phyloP scores from a whole-genome alignment of 2,888 invertebrate genomes.

The Stenotaenia linearis region DNA sequence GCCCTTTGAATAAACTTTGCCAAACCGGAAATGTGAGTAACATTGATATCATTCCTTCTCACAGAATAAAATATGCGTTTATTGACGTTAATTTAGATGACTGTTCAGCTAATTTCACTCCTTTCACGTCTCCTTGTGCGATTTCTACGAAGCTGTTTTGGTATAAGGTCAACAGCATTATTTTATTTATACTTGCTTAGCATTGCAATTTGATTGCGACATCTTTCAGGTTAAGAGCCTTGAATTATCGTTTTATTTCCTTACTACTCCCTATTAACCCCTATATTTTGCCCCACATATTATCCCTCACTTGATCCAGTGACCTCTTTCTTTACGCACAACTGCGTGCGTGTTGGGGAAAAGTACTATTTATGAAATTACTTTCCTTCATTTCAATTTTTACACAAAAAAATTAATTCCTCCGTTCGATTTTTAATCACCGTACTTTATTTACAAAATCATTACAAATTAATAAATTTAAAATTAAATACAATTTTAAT shows the following conservation, averaged over 20 bases:
- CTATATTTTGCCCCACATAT: neutral
- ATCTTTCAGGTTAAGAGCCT: neutral
- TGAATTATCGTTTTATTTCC: neutral
- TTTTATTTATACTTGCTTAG: neutral
- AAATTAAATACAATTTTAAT: no score
- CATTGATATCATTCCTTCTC: no score
- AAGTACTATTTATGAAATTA: neutral
- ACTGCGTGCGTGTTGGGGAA: neutral
- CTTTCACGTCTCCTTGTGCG: neutral
- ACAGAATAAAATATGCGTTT: no score
- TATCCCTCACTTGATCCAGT: neutral
- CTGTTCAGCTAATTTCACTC: neutral
- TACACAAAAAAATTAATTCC: no score
- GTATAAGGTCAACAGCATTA: neutral
- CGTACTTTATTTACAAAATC: no score
- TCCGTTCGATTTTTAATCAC: no score
- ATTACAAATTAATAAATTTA: no score
- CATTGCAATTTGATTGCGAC: neutral
- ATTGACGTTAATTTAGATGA: no score
- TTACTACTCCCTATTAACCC: neutral
- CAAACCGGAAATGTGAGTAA: no score
- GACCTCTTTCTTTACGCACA: neutral
- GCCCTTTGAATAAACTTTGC: no score
- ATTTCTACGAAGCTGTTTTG: neutral
- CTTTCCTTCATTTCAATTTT: neutral